A percentile compares a stretch with the other conserved stretches of the same genome.
Evolutionary conservation across 2,888 invertebrate species (phyloP).

Genomic region (Esperia sulphurella): DNA sequence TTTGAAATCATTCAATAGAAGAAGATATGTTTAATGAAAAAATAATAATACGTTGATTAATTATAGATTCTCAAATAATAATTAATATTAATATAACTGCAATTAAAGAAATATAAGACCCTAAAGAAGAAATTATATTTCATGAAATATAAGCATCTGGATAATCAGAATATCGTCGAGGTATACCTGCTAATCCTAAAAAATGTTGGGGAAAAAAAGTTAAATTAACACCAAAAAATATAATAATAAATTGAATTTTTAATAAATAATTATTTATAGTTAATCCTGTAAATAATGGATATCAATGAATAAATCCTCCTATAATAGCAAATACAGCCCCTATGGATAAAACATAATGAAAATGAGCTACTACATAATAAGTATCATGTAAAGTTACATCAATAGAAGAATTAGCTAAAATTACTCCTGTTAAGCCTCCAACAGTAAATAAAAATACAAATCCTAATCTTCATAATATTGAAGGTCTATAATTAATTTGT

Average conservation of each 20-base stretch:
- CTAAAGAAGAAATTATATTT: slow-evolving; percentile 84
- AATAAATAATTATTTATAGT: slow-evolving; percentile 77
- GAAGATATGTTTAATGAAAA: slow-evolving; percentile 69
- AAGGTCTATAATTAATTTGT: slow-evolving; percentile 80
- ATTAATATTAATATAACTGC: slow-evolving; percentile 79
- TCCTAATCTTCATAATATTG: slow-evolving; percentile 83
- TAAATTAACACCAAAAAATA: slow-evolving; percentile 88
- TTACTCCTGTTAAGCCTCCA: slow-evolving; percentile 84
- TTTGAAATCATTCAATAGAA: slow-evolving; percentile 82
- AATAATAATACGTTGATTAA: slow-evolving; percentile 71
- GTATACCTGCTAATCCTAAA: slow-evolving; percentile 76
- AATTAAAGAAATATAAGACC: slow-evolving; percentile 81
- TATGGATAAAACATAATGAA: slow-evolving; percentile 89
- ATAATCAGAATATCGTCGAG: slow-evolving; percentile 87
- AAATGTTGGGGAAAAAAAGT: slow-evolving; percentile 92
- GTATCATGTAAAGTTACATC: slow-evolving; percentile 89
- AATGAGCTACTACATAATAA: slow-evolving; percentile 92
- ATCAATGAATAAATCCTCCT: slow-evolving; percentile 86
- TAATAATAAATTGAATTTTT: slow-evolving; percentile 84
- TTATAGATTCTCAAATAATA: slow-evolving; percentile 81
- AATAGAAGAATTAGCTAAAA: slow-evolving; percentile 86
- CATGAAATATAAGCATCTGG: slow-evolving; percentile 82
- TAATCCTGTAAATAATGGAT: slow-evolving; percentile 82
- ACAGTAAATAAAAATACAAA: slow-evolving; percentile 89
- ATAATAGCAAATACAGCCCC: slow-evolving; percentile 90